phyloP scores from a whole-genome alignment of 2,113 vertebrate species.

The Upupa epops region DNA sequence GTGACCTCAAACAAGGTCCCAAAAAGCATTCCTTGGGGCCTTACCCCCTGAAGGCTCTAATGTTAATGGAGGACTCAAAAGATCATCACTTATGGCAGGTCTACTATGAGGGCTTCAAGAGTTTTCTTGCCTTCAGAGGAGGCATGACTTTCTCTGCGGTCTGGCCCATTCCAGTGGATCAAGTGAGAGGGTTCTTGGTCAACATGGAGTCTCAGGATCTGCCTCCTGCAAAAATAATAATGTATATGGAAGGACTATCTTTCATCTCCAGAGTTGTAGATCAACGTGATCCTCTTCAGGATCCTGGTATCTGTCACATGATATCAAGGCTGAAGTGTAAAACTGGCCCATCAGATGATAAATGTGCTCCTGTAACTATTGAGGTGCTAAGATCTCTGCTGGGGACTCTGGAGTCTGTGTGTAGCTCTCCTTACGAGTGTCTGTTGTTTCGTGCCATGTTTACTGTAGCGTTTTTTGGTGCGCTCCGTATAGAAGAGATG shows the following conservation, averaged over 20 bases:
- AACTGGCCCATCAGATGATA: background rate
- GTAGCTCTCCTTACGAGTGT: slow-evolving; percentile 22
- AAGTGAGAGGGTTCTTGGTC: background rate
- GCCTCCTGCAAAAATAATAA: background rate
- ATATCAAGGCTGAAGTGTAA: background rate
- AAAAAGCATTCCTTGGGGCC: background rate
- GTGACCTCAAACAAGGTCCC: background rate
- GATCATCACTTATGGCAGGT: background rate
- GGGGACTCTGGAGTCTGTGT: slow-evolving; percentile 36
- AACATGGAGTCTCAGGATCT: background rate
- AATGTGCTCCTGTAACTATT: background rate
- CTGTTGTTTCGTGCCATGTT: slow-evolving; percentile 27
- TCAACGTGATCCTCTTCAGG: slow-evolving; percentile 25
- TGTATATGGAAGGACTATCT: slow-evolving; percentile 18
- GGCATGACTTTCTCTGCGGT: background rate
- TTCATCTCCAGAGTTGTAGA: slow-evolving; percentile 13
- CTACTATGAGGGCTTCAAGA: background rate
- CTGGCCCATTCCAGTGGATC: slow-evolving; percentile 35
- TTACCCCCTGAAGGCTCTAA: background rate
- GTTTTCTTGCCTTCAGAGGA: slow-evolving; percentile 19
- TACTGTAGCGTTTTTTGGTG: slow-evolving; percentile 28
- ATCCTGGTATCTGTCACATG: background rate
- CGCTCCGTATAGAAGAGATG: background rate
- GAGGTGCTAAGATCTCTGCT: slow-evolving; percentile 25
- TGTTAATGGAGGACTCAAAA: background rate